These are phyloP conservation scores for Otis tarda DNA, from an alignment of 2,113 vertebrate species.

Conservation along the genomic window DNA sequence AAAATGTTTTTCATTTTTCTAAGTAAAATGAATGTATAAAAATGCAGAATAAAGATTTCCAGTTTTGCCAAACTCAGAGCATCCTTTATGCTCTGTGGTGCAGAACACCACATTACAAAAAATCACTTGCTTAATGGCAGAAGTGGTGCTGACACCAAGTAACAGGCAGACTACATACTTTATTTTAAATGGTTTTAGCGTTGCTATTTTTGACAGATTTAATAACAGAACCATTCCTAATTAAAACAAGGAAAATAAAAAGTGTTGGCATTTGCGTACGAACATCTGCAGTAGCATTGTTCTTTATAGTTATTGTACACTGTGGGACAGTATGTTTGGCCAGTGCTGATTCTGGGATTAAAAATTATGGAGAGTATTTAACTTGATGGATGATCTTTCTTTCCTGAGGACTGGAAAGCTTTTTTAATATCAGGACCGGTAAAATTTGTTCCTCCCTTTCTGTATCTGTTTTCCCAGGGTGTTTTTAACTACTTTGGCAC, in stretches of 20 bases:
- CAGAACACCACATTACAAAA: too few species aligned
- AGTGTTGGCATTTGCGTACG: slow-evolving; percentile 42
- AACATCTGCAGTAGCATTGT: slow-evolving; percentile 49
- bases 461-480: not conserved
- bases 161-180: slow-evolving; percentile 16
- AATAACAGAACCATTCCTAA: slow-evolving; percentile 33
- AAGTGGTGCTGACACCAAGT: not conserved
- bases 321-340: not conserved
- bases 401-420: not conserved
- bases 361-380: slow-evolving; percentile 28
- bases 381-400: not conserved
- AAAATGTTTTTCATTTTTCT: not conserved
- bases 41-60: not conserved
- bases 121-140: not conserved
- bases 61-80: not conserved
- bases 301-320: slow-evolving; percentile 18
- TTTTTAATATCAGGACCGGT: slow-evolving; percentile 23
- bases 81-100: not conserved
- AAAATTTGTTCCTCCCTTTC: not conserved
- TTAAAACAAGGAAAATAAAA: slow-evolving; percentile 62
- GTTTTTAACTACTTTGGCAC: not conserved
- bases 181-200: slow-evolving; percentile 10
- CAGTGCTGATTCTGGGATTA: slow-evolving; percentile 15
- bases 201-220: slow-evolving; percentile 33
- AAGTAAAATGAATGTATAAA: not conserved